Percentiles rank a stretch among this genome's conserved stretches.
Conservation (phyloP, 2,113 vertebrate species). For the Urocynchramus pylzowi region DNA sequence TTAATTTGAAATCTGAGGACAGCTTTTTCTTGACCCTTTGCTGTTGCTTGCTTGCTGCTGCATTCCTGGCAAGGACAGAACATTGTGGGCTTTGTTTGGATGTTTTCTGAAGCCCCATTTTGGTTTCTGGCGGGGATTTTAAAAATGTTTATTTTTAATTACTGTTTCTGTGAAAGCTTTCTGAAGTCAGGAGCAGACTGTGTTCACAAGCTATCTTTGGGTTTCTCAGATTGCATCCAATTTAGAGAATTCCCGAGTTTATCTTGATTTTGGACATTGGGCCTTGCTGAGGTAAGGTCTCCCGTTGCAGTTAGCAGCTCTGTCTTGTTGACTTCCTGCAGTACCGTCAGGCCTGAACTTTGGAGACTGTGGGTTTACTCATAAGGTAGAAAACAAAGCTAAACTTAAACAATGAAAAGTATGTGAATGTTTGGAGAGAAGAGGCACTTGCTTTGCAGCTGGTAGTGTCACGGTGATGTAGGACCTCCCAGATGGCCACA, state of each 20-base stretch:
- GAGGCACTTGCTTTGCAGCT: not conserved
- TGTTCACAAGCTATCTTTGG: not conserved
- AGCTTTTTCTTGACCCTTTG: not conserved
- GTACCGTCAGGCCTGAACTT: not conserved
- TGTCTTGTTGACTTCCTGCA: rapidly evolving
- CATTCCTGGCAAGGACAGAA: not conserved
- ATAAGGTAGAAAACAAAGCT: not conserved
- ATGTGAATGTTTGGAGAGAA: not conserved
- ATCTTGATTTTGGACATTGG: not conserved
- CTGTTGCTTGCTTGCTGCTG: not conserved
- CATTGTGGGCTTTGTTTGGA: not conserved
- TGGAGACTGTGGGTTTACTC: not conserved
- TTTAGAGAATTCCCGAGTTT: not conserved
- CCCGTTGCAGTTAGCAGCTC: rapidly evolving
- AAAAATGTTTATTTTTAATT: not conserved
- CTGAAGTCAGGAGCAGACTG: not conserved
- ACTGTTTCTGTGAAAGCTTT: not conserved
- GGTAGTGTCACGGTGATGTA: not conserved
- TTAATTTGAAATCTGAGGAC: not conserved
- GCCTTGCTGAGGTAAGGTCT: not conserved
- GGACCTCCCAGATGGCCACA: not conserved
- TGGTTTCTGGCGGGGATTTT: not conserved
- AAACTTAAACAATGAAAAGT: not conserved
- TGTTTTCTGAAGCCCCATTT: not conserved
- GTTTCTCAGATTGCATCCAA: not conserved